Base-by-base conservation (phyloP, 1,140 invertebrate genomes). In the Delia radicum region DNA sequence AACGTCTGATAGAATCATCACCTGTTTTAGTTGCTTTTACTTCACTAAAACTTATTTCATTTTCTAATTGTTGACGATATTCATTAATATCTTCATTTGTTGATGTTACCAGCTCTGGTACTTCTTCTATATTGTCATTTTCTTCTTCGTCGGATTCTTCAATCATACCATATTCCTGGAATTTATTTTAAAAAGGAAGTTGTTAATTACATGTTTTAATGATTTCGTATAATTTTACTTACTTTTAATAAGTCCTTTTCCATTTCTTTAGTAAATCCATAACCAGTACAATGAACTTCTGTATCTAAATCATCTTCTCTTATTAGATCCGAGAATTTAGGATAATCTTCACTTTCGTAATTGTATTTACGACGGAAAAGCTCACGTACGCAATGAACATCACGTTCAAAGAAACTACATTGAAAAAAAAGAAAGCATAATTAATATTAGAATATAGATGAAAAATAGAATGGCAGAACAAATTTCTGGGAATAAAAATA, bases 361-460 rank as follows among this genome's bases (percentile, higher is more conserved):
- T 90, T 90, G 87, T 98, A 99, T 74, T 95, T 90, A 86, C 93
- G 92, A 81, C 92, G 93, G 87, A 99, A 99, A 87, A 99, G 99
- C 73, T 94, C 93, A 76, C 93, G 89, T 13, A 99, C 89, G 86
- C 98, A 99, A 62, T 92, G 92, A 0, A 99, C 97, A 90, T 99
- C 98, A 80, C 98, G 90, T 75, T 99, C 92, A 87, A 99, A 99
- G 88, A 94, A 96, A 82, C 93, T 94, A 78, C 5, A 80, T 82
- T n/a, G 31, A 65, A 2, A 72, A 72, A n/a, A 42, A 42, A 42
- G 37, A 10, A 42, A n/a, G n/a, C n/a, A n/a, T n/a, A n/a, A n/a
- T n/a, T n/a, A n/a, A n/a, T n/a, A n/a, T n/a, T n/a, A n/a, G n/a
- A n/a, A n/a, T n/a, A n/a, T n/a, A n/a, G n/a, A n/a, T n/a, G n/a